Percentiles rank a stretch among this genome's conserved stretches.
Conservation (phyloP, 2,888 invertebrate genomes). For the Hyalella azteca region DNA sequence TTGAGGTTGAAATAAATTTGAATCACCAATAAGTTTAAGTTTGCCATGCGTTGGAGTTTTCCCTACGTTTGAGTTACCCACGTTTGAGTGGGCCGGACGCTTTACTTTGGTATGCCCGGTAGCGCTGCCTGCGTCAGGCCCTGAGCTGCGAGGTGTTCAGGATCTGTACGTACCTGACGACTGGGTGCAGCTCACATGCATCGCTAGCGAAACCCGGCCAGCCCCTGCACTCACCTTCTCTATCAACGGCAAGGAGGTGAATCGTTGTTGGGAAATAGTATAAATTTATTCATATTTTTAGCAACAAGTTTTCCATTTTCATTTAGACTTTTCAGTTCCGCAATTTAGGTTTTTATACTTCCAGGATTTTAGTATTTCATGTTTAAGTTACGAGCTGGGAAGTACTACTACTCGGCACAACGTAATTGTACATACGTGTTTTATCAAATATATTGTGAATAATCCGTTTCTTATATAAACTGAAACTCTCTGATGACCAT, state of each 20-base stretch:
- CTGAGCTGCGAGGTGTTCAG: slow-evolving; percentile 28
- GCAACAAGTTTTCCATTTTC: background rate
- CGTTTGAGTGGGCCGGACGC: background rate
- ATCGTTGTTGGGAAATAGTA: background rate
- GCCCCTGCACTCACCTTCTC: slow-evolving; percentile 21
- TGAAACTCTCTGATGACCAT: no score
- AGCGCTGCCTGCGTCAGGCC: slow-evolving; percentile 33
- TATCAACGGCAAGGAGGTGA: slow-evolving; percentile 29
- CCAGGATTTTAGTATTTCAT: background rate
- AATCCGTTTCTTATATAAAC: no score
- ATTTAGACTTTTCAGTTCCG: no score
- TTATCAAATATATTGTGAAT: background rate
- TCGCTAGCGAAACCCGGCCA: slow-evolving; percentile 18
- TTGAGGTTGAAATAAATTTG: background rate
- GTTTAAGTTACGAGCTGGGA: background rate
- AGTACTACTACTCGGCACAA: background rate
- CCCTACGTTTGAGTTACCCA: no score
- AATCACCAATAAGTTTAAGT: background rate
- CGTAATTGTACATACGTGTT: background rate
- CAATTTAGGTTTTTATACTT: background rate
- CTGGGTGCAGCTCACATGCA: slow-evolving; percentile 36
- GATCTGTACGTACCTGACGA: slow-evolving; percentile 33
- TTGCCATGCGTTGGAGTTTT: no score
- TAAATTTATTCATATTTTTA: background rate
- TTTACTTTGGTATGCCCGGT: background rate